Evolutionary conservation across 2,888 invertebrate genomes (phyloP), one percentile per base, ranked within the genome.

Genomic region (Cheilosia scutellata): DNA sequence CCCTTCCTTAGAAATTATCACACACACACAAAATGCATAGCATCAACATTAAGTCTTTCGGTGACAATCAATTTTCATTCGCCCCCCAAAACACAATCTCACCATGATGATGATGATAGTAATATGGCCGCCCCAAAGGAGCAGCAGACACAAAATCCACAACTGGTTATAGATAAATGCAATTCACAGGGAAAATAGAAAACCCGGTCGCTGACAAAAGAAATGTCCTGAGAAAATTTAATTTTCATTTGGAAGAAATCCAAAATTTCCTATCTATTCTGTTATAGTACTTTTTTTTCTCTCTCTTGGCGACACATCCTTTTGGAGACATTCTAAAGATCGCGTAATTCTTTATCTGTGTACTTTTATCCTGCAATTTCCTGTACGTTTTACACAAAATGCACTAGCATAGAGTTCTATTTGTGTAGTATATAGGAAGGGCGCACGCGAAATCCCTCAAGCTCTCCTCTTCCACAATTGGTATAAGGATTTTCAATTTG

Each of bases 201-300:
- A 65, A 66, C 71, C 51, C 25, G 25, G 29, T 31, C 62, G 4
- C 16, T 74, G 66, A 80, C 66, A 75, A 71, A 71, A 76, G 63
- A 65, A 63, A 47, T 68, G 58, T 62, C 44, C 74, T 37, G 55
- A 74, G 80, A 74, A 83, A 83, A 83, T 83, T 83, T 83, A 83
- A 83, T 83, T 77, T 83, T 83, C 72, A 78, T 83, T 83, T 83
- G 82, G 82, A 83, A 68, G 60, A 72, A 78, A 77, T 83, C 82
- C 82, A 83, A 83, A 83, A 72, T 77, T 51, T 13, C 55, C 13
- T 83, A 77, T 82, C 76, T 83, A 40, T 40, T 40, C 55, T 49
- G 66, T 71, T 78, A 65, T 76, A 47, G 55, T 47, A n/a, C 33
- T 58, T 29, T 31, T 42, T 60, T 60, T 55, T 49, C 44, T 44